Evolutionary conservation across 2,113 vertebrate species (phyloP).

Genomic region (Syngnathus scovelli): DNA sequence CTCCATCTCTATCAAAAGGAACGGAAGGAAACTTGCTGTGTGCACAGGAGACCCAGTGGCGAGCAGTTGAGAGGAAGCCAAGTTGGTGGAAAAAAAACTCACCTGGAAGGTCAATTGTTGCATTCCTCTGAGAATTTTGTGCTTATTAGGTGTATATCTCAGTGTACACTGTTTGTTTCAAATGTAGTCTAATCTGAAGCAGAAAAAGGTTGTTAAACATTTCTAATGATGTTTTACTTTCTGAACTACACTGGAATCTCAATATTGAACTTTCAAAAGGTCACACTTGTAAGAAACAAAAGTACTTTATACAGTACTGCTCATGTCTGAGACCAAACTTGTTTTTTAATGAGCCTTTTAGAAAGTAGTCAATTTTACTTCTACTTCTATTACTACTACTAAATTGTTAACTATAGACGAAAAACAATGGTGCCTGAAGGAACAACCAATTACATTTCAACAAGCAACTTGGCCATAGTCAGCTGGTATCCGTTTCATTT

Average conservation of each 20-base stretch:
- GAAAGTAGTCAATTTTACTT: too few species aligned
- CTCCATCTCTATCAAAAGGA: conserved; percentile 33
- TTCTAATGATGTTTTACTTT: background rate
- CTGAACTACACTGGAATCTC: background rate
- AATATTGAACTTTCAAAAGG: background rate
- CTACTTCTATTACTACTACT: too few species aligned
- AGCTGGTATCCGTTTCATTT: too few species aligned
- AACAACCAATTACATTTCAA: too few species aligned
- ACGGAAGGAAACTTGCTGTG: conserved; percentile 50
- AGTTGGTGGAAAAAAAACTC: conserved; percentile 15
- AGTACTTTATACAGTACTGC: too few species aligned
- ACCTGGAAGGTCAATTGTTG: conserved; percentile 38
- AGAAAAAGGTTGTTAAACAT: background rate
- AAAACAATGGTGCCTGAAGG: too few species aligned
- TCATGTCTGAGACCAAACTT: too few species aligned
- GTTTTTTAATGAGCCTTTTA: too few species aligned
- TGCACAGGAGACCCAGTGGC: conserved; percentile 29
- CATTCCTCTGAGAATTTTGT: conserved; percentile 21
- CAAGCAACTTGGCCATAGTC: too few species aligned
- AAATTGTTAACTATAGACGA: too few species aligned
- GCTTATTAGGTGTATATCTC: background rate
- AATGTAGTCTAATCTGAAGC: background rate
- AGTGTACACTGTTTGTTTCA: background rate
- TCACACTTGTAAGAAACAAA: background rate
- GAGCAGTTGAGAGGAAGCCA: conserved; percentile 2